phyloP scores from a whole-genome alignment of 2,797 vertebrate species.

The Podarcis lilfordi region DNA sequence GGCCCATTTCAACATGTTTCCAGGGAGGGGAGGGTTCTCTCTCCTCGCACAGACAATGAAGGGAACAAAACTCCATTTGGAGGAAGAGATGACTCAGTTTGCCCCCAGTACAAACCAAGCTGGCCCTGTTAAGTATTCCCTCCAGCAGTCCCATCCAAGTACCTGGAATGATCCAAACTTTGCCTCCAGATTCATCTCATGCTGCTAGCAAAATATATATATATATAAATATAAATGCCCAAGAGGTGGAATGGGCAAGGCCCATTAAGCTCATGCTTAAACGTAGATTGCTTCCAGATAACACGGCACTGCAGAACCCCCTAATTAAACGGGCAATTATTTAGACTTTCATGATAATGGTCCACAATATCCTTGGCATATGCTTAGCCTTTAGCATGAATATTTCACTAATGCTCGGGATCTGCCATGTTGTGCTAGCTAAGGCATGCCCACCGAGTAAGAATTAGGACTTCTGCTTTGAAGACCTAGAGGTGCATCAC shows the following conservation, averaged over 20 bases:
- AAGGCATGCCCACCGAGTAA: background rate
- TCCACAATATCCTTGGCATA: background rate
- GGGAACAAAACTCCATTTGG: slow-evolving; percentile 53
- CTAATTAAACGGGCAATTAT: background rate
- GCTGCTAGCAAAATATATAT: background rate
- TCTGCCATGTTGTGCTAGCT: fast-evolving
- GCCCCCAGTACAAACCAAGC: slow-evolving; percentile 25
- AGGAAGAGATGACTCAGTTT: slow-evolving; percentile 22
- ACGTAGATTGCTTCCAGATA: background rate
- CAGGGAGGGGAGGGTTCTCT: slow-evolving; percentile 37
- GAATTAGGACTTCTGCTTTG: background rate
- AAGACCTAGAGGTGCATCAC: background rate
- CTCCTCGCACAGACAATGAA: slow-evolving; percentile 43
- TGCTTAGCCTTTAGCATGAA: background rate
- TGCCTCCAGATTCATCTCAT: background rate
- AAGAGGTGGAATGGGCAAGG: background rate
- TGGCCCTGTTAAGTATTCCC: slow-evolving; percentile 6
- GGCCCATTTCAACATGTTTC: slow-evolving; percentile 63
- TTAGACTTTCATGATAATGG: too few species aligned
- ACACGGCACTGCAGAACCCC: background rate
- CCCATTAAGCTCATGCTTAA: background rate
- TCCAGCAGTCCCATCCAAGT: slow-evolving; percentile 29
- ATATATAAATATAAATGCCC: background rate
- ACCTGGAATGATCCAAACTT: slow-evolving; percentile 15
- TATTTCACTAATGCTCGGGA: background rate